Evolutionary conservation across 2,797 vertebrate genomes (phyloP), one percentile per base, ranked within the genome.

Genomic region (Silurus aristotelis): DNA sequence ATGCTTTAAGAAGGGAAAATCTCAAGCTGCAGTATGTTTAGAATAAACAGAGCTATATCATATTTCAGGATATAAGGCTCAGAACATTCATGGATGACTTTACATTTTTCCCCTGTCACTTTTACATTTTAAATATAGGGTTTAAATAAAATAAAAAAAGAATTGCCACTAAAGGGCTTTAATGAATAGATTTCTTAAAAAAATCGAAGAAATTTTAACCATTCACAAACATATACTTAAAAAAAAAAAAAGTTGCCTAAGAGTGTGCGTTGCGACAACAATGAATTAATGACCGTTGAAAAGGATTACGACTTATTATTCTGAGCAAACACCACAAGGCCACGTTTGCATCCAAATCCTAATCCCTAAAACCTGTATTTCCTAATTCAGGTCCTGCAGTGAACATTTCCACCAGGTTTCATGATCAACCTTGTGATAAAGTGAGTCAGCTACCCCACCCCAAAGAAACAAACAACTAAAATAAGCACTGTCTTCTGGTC

Each of bases 301-400:
- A 80, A 66, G 43, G 60, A 52, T 61, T 31, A 46, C n/a, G 60
- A 63, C 63, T 63, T 80, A 52, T 48, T 64, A 19, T 80, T 52
- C 25, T 80, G 63, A 43, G 2, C 20, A 63, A 79, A 64, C 60
- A 63, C 27, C 31, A 79, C 77, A 79, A n/a, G 61, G 22, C 43
- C 70, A n/a, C 70, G 48, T 46, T 52, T 12, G 52, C 1, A 38
- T 46, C 27, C 77, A 64, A 80, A 80, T 80, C 77, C 60, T 48
- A 46, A 15, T 64, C 38, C 22, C 14, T 63, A 63, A 38, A 4
- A 48, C 8, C 61, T 78, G 73, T 27, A 31, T 76, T 76, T 76
- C 73, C 15, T 48, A 75, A 75, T 55, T 14, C 71, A 25, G 71
- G 13, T 25, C 13, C 73, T 31, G 1, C 25, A 20, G 3, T 25